Conservation (phyloP, 1,140 invertebrate species). For the Druon quercuslanigerum region DNA sequence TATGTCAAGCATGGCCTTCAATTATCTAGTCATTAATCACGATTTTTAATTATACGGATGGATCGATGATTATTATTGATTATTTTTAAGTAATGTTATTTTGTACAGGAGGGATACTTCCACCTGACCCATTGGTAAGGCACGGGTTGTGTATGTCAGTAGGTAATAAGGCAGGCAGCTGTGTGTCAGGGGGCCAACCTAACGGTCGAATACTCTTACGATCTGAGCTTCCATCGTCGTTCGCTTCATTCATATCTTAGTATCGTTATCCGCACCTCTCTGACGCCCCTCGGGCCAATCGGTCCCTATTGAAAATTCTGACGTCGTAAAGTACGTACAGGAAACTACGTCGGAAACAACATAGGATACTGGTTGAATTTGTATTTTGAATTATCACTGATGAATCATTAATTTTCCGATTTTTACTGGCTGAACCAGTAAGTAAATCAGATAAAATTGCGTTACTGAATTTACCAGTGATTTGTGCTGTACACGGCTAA, state of each 20-base stretch:
- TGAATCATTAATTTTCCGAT: no score
- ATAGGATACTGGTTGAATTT: no score
- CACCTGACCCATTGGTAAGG: constrained; percentile 58
- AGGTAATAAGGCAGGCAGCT: constrained; percentile 53
- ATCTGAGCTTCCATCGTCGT: constrained; percentile 49
- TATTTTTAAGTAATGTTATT: neutral
- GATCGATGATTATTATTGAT: constrained; percentile 19
- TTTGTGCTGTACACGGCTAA: no score
- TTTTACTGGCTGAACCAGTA: no score
- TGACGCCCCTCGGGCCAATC: constrained; percentile 31
- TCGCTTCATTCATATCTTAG: constrained; percentile 47
- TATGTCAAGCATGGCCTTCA: no score
- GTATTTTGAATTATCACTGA: no score
- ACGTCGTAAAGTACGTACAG: no score
- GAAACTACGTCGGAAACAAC: no score
- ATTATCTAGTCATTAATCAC: constrained; percentile 18
- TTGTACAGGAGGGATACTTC: constrained; percentile 47
- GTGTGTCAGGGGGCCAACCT: constrained; percentile 71
- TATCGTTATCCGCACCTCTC: constrained; percentile 39
- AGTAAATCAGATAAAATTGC: no score
- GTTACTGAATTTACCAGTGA: no score
- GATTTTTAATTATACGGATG: constrained; percentile 30
- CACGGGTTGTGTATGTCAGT: constrained; percentile 41
- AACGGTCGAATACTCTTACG: constrained; percentile 60
- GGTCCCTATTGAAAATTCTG: no score